Evolutionary conservation across 1,140 invertebrate species (phyloP), one percentile per base, ranked within the genome.

Genomic region (Pseudomyrmex flavicornis): DNA sequence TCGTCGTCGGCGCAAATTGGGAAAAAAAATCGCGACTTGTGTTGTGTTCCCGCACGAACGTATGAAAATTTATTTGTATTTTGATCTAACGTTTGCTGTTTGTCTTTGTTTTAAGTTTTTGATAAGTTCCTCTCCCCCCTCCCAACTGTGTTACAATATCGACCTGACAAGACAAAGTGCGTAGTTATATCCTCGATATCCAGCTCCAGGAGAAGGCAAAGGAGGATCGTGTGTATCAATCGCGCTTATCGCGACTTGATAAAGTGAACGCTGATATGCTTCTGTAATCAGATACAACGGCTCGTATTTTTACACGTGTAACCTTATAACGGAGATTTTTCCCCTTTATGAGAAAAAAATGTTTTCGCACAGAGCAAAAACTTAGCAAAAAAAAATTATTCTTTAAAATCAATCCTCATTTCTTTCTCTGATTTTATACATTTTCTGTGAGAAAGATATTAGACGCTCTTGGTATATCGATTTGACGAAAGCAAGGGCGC

Each of bases 231-330:
- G 52, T 68, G 62, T 17, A 62, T 46, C 48, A 26, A 20, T 54
- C 48, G 35, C 59, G 46, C 54, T 54, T 80, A 80, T 80, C 66
- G 54, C 72, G 76, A 80, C 56, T 80, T 80, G 72, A 80, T 80
- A 66, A 66, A 80, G 54, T 52, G 66, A 80, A 26, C 76, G 72
- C 70, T 80, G 76, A 72, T 70, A 80, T 72, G 76, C 76, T 80
- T 80, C 72, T 80, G 76, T 80, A 80, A 80, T 59, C 54, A 66
- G 66, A 80, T 80, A 80, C 50, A 59, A 20, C 10, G 15, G 66
- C 52, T 72, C 66, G 46, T 22, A 20, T 80, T 80, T 80, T 80
- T 72, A 66, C 59, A 70, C 66, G 76, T 70, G 58, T 80, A 80
- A 80, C 76, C 44, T 79, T 70, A 54, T 54, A 79, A 70, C 59